phyloP scores from a whole-genome alignment of 2,113 vertebrate species.

The Petrocephalus zakoni region DNA sequence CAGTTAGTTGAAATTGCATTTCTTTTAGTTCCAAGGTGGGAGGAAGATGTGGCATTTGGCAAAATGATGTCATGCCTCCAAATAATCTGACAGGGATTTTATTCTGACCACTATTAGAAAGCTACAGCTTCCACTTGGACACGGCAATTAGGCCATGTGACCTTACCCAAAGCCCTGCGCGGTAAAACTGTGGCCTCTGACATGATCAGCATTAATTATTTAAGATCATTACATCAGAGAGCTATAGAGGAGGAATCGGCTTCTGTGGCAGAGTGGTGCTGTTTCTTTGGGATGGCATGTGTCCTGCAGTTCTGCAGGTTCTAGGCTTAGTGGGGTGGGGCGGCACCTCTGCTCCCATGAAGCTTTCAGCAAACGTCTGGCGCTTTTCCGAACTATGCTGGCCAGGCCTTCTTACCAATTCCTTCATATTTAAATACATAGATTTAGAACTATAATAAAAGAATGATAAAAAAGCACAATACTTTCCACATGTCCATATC shows the following conservation, averaged over 20 bases:
- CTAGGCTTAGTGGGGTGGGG: not conserved
- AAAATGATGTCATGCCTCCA: not conserved
- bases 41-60: not conserved
- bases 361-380: not conserved
- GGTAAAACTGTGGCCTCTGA: constrained; percentile 10
- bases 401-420: not conserved
- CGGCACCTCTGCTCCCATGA: not conserved
- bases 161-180: not conserved
- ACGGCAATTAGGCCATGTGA: not conserved
- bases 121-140: not conserved
- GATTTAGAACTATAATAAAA: not conserved
- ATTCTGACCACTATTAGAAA: not conserved
- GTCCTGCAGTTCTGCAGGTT: not conserved
- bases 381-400: not conserved
- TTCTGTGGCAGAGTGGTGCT: not conserved
- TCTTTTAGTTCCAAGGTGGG: not conserved
- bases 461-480: not conserved
- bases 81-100: not conserved
- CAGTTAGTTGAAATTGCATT: constrained; percentile 1
- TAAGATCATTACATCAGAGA: constrained; percentile 13
- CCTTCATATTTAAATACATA: not conserved
- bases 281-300: not conserved
- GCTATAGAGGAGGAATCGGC: not conserved
- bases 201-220: constrained; percentile 11
- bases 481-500: not conserved